Evolutionary conservation across 1,140 invertebrate genomes (phyloP), one percentile per base, ranked within the genome.

Genomic region (Lamellibrachia luymesi): DNA sequence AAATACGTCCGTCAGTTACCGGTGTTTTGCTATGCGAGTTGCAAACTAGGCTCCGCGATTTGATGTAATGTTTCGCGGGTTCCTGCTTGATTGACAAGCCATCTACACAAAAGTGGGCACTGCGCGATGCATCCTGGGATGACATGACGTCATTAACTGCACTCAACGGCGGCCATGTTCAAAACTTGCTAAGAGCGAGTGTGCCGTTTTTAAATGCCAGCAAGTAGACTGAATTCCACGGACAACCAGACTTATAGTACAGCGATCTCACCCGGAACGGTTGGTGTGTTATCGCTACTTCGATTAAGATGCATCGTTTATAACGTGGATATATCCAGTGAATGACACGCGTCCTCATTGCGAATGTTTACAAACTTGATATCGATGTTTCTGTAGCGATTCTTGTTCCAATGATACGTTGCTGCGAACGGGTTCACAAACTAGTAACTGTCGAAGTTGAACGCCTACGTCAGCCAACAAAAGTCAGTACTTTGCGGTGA

Each of bases 351-450:
- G 64, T 80, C 25, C 13, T 80, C 13, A 80, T 10, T 80, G 64
- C 64, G 64, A 80, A 80, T 80, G 64, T 80, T 80, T 80, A 80
- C 64, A 80, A 80, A 80, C 64, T 80, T 80, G 64, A 80, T 80
- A 80, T 80, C 64, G 64, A 38, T 38, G 38, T 80, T 80, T 80
- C 8, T 80, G 64, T 22, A 80, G 64, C 17, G 64, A 80, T 80
- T 80, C 13, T 80, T 80, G 64, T 8, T 80, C 64, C 64, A 80
- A 80, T 17, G 64, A 6, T 80, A 80, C 64, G 64, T 10, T 80
- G 25, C 64, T 80, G 64, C 64, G 25, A 80, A 22, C 64, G 25
- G 13, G 64, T 80, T 80, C 64, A 80, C 13, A 80, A 22, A 80
- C 64, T 56, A 56, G 6, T 56, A 13, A 56, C 52, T 7, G 52